These are phyloP conservation scores for Chrysina gloriosa DNA, from an alignment of 2,888 invertebrate species.

Conservation along the genomic window DNA sequence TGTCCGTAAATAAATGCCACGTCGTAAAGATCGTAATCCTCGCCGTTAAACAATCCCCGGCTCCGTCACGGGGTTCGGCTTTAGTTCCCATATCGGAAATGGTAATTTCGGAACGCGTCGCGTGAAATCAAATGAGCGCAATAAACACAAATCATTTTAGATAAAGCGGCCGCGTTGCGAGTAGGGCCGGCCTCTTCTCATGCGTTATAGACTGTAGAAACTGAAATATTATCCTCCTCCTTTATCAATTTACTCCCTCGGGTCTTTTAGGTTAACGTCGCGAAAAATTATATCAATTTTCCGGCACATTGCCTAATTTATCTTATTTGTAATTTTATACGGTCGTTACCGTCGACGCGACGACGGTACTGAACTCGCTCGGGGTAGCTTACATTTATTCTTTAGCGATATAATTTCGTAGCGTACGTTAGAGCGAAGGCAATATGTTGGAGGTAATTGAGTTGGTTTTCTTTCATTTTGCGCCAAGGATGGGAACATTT, in stretches of 20 bases:
- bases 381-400: neutral
- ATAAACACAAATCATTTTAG: conserved; percentile 37
- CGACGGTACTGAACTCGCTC: neutral
- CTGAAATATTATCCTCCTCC: conserved; percentile 22
- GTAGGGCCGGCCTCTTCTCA: neutral
- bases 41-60: conserved; percentile 27
- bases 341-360: neutral
- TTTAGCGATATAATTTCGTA: neutral
- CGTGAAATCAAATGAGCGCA: conserved; percentile 36
- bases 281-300: conserved; percentile 37
- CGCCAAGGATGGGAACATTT: too few relatives aligned
- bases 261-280: conserved; percentile 33
- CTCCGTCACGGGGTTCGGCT: neutral
- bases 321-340: conserved; percentile 35
- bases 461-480: neutral
- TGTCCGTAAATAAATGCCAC: conserved; percentile 31
- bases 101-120: conserved; percentile 30
- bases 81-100: conserved; percentile 1
- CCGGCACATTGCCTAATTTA: conserved; percentile 32
- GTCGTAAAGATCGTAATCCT: conserved; percentile 34
- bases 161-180: conserved; percentile 9
- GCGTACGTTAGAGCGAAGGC: neutral
- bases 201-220: conserved; percentile 20
- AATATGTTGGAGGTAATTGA: neutral
- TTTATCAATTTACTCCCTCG: conserved; percentile 33